Percentiles rank a stretch among this genome's conserved stretches.
phyloP scores from a whole-genome alignment of 1,140 invertebrate genomes.

The Cydia strobilella region DNA sequence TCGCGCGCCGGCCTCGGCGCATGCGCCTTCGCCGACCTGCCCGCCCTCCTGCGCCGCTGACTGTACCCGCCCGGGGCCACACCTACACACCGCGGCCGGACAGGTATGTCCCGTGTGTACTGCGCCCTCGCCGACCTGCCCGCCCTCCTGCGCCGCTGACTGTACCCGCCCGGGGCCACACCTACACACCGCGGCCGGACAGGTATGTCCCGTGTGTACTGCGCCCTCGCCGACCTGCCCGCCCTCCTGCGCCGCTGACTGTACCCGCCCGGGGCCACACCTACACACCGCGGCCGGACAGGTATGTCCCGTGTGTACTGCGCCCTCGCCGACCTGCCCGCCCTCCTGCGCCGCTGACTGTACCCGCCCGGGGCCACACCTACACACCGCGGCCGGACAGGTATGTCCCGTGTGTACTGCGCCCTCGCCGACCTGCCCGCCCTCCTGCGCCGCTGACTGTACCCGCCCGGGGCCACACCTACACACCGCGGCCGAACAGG shows the following conservation, averaged over 20 bases:
- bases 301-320: conserved; percentile 76
- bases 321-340: conserved; percentile 87
- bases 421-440: conserved; percentile 87
- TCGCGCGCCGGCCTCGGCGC: conserved; percentile 93
- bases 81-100: no score
- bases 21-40: conserved; percentile 90
- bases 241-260: conserved; percentile 75
- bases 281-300: no score
- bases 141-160: conserved; percentile 75
- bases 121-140: conserved; percentile 90
- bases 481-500: no score
- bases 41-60: conserved; percentile 75
- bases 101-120: background rate
- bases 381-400: no score
- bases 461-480: background rate
- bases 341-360: conserved; percentile 73
- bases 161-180: background rate
- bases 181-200: no score
- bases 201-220: conserved; percentile 59
- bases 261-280: conserved; percentile 10
- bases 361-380: conserved; percentile 1
- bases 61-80: conserved; percentile 30
- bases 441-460: conserved; percentile 72
- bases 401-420: conserved; percentile 79
- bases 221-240: conserved; percentile 89